Conservation (phyloP, 1,140 invertebrate genomes). For the Drosophila parabipectinata region DNA sequence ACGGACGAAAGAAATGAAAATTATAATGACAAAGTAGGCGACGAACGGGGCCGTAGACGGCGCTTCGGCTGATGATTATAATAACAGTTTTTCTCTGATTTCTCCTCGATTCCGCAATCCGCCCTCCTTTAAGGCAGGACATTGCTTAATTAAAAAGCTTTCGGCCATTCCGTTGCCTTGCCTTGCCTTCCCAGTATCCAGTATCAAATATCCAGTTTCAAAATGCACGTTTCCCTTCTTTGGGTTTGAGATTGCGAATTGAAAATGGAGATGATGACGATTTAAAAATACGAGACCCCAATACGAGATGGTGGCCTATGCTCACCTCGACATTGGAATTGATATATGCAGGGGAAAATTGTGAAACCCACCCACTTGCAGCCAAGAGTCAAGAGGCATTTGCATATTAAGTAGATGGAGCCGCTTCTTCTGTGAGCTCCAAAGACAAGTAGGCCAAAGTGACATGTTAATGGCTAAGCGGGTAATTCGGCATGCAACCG, state of each 20-base stretch:
- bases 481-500: conserved; percentile 63
- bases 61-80: conserved; percentile 53
- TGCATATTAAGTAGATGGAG: conserved; percentile 31
- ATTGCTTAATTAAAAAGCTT: conserved; percentile 75
- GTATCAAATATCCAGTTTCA: background rate
- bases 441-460: conserved; percentile 68
- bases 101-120: conserved; percentile 48
- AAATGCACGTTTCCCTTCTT: background rate
- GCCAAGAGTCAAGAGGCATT: conserved; percentile 27
- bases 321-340: background rate
- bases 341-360: background rate
- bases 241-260: background rate
- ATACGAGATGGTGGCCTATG: background rate
- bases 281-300: background rate
- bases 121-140: conserved; percentile 54
- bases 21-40: conserved; percentile 79
- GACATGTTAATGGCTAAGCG: conserved; percentile 68
- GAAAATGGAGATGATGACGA: background rate
- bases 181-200: background rate
- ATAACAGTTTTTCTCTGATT: conserved; percentile 69
- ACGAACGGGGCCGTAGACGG: conserved; percentile 25
- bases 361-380: conserved; percentile 3
- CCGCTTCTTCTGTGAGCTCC: background rate
- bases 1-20: conserved; percentile 59
- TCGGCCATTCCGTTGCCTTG: conserved; percentile 28